Percentiles rank a stretch among this genome's conserved stretches.
phyloP scores from a whole-genome alignment of 2,888 invertebrate species.

The Ligdia adustata region DNA sequence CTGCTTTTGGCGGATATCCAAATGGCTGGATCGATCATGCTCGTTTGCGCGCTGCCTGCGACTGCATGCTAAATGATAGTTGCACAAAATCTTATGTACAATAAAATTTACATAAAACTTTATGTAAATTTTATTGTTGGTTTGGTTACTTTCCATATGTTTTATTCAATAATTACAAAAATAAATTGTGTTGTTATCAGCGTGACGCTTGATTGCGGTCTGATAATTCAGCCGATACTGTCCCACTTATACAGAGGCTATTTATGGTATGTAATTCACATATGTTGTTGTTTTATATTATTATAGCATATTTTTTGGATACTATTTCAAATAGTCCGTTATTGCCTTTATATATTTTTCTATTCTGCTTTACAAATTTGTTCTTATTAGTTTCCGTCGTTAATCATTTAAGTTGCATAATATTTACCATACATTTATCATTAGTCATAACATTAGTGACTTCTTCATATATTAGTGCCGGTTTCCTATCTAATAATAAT shows the following conservation, averaged over 20 bases:
- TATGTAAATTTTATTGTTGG: background rate
- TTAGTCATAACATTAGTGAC: too few relatives aligned
- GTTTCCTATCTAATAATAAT: too few relatives aligned
- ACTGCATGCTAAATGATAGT: constrained; percentile 63
- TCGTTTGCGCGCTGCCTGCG: constrained; percentile 64
- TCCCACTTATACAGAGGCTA: constrained; percentile 21
- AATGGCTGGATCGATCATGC: constrained; percentile 75
- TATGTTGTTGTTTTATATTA: too few relatives aligned
- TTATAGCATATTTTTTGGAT: too few relatives aligned
- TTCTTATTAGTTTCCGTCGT: too few relatives aligned
- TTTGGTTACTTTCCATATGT: constrained; percentile 8
- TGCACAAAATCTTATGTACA: constrained; percentile 52
- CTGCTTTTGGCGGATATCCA: constrained; percentile 72
- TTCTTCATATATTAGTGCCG: too few relatives aligned
- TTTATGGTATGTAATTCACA: constrained; percentile 6
- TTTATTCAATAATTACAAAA: constrained; percentile 12
- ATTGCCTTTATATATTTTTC: too few relatives aligned
- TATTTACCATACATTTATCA: too few relatives aligned
- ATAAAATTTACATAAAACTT: constrained; percentile 60
- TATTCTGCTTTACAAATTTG: too few relatives aligned
- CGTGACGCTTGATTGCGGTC: constrained; percentile 13
- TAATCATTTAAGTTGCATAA: too few relatives aligned
- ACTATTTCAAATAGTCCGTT: too few relatives aligned
- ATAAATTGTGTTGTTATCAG: constrained; percentile 20
- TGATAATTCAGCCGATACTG: constrained; percentile 17